Evolutionary conservation across 2,113 vertebrate genomes (phyloP).

Genomic region (Indicator indicator): DNA sequence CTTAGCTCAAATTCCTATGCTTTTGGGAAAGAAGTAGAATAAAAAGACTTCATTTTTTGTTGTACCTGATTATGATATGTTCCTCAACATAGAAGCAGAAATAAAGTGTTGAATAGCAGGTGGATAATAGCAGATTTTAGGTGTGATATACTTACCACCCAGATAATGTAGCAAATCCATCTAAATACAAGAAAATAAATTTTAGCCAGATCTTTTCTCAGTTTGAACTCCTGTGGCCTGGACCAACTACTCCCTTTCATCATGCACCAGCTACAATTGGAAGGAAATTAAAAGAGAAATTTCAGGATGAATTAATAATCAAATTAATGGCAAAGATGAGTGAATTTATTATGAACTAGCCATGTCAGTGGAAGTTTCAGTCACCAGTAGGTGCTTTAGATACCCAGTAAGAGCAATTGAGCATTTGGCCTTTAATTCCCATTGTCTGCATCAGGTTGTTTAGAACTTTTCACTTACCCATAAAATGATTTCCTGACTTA

Average conservation of each 20-base stretch:
- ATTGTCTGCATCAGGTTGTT: not conserved
- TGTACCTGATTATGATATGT: not conserved
- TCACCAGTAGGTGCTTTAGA: not conserved
- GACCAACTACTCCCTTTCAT: not conserved
- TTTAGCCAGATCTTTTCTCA: not conserved
- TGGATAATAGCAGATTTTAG: not conserved
- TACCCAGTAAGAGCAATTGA: not conserved
- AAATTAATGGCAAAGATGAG: not conserved
- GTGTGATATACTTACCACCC: not conserved
- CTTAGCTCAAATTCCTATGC: not conserved
- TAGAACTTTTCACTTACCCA: not conserved
- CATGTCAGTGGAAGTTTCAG: not conserved
- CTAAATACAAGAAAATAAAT: not conserved
- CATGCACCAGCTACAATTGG: not conserved
- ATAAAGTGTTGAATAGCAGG: not conserved
- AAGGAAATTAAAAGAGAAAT: not conserved
- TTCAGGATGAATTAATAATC: not conserved
- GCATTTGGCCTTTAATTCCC: slow-evolving; percentile 17
- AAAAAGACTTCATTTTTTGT: not conserved
- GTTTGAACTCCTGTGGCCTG: not conserved
- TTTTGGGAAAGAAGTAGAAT: not conserved
- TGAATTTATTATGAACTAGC: not conserved
- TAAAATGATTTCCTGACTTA: slow-evolving; percentile 41
- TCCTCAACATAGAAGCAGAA: not conserved
- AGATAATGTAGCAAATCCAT: not conserved